Conservation (phyloP, 2,113 vertebrate species). For the Plotosus lineatus region DNA sequence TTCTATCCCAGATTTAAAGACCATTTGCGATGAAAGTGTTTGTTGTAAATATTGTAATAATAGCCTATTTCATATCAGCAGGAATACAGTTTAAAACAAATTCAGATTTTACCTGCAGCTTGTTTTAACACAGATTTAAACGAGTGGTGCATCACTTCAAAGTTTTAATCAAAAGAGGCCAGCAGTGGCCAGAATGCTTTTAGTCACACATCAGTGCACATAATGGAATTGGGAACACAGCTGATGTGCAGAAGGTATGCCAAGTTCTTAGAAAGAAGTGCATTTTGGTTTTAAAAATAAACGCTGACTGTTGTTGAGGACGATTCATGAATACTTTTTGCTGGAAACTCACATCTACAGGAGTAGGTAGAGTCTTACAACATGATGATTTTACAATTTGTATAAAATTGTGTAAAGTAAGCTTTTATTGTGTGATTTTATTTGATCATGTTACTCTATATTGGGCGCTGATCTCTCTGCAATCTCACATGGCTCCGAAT, state of each 20-base stretch:
- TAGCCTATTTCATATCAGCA: background rate
- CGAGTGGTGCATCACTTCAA: background rate
- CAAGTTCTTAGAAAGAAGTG: background rate
- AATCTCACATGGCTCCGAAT: background rate
- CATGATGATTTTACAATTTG: background rate
- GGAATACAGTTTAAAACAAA: background rate
- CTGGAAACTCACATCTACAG: background rate
- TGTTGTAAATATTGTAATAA: background rate
- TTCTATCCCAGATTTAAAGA: background rate
- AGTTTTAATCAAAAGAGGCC: conserved; percentile 12
- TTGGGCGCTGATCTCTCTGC: background rate
- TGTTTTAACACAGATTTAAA: conserved; percentile 4
- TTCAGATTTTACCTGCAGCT: background rate
- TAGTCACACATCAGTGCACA: conserved; percentile 20
- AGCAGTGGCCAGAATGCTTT: conserved; percentile 13
- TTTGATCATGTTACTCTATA: background rate
- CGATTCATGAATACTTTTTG: background rate
- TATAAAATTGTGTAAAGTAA: background rate
- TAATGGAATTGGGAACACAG: conserved; percentile 14
- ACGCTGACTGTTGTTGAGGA: background rate
- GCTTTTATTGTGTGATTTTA: background rate
- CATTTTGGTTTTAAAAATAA: background rate
- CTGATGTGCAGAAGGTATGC: conserved; percentile 13
- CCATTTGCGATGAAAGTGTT: background rate
- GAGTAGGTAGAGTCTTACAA: no score